phyloP scores from a whole-genome alignment of 1,140 invertebrate species.

The Hyphantria cunea region DNA sequence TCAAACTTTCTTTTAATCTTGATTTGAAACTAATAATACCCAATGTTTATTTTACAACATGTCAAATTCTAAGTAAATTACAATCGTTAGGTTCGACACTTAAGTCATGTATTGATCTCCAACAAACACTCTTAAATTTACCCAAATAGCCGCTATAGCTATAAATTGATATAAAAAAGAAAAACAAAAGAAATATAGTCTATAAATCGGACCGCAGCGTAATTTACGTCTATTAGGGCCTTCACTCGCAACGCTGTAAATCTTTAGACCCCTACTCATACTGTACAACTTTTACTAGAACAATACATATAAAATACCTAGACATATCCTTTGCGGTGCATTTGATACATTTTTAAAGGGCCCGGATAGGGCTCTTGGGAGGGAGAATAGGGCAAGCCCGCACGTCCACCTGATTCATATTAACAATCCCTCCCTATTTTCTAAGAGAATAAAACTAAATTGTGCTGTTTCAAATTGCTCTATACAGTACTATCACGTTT shows the following conservation, averaged over 20 bases:
- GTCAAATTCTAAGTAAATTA: too few species aligned
- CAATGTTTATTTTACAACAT: too few species aligned
- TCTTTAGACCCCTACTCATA: constrained; percentile 58
- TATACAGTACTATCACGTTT: constrained; percentile 25
- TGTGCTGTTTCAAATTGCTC: constrained; percentile 20
- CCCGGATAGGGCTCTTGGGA: constrained; percentile 45
- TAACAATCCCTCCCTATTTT: constrained; percentile 16
- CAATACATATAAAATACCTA: constrained; percentile 28
- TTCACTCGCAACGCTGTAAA: constrained; percentile 67
- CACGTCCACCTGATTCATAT: constrained; percentile 28
- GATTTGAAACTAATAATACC: too few species aligned
- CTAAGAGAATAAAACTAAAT: constrained; percentile 29
- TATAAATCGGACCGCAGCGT: constrained; percentile 68
- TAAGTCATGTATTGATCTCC: too few species aligned
- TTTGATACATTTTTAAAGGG: constrained; percentile 57
- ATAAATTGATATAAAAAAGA: constrained; percentile 54
- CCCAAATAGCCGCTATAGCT: constrained; percentile 40
- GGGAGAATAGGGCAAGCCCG: constrained; percentile 16
- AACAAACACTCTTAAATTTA: too few species aligned
- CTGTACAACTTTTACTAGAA: constrained; percentile 53
- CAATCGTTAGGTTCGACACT: too few species aligned
- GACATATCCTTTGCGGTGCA: constrained; percentile 41
- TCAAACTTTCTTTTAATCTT: too few species aligned
- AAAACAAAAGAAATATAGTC: constrained; percentile 67
- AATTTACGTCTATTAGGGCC: constrained; percentile 74